Percentiles rank a stretch among this genome's conserved stretches.
phyloP scores from a whole-genome alignment of 2,888 invertebrate species.

The Plagiodera versicolora region DNA sequence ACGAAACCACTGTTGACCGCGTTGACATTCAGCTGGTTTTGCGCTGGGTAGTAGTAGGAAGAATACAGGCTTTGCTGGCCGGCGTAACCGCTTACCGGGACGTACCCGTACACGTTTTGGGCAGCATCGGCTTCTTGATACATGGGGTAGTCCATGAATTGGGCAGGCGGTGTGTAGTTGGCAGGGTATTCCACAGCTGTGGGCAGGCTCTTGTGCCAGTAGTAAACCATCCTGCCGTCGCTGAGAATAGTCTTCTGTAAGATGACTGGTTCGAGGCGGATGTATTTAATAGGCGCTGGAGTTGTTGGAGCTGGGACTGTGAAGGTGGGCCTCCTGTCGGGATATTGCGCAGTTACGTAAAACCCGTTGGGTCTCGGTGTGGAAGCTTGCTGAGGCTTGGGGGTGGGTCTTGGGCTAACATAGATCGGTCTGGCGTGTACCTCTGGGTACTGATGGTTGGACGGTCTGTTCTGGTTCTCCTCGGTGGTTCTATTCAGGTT shows the following conservation, averaged over 20 bases:
- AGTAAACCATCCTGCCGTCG: conserved; percentile 49
- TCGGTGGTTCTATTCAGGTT: conserved; percentile 27
- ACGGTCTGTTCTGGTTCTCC: neutral
- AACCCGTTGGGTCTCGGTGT: conserved; percentile 37
- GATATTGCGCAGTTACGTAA: conserved; percentile 39
- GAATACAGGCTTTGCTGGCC: neutral
- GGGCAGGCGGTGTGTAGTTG: neutral
- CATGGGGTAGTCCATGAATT: neutral
- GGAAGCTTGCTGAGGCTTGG: conserved; percentile 25
- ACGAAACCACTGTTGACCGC: neutral
- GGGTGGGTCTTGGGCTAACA: conserved; percentile 21
- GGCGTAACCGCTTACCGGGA: neutral
- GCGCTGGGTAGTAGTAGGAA: conserved; percentile 1
- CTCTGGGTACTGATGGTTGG: conserved; percentile 17
- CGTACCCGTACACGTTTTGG: conserved; percentile 4
- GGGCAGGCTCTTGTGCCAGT: conserved; percentile 50
- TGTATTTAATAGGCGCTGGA: conserved; percentile 43
- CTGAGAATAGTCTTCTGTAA: conserved; percentile 50
- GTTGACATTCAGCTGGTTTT: neutral
- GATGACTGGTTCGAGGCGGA: conserved; percentile 52
- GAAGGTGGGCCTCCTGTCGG: conserved; percentile 25
- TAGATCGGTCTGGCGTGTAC: conserved; percentile 24
- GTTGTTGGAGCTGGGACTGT: conserved; percentile 18
- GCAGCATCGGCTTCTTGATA: neutral
- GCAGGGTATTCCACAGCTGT: conserved; percentile 35